Evolutionary conservation across 2,113 vertebrate species (phyloP).

Genomic region (Mastomys coucha): DNA sequence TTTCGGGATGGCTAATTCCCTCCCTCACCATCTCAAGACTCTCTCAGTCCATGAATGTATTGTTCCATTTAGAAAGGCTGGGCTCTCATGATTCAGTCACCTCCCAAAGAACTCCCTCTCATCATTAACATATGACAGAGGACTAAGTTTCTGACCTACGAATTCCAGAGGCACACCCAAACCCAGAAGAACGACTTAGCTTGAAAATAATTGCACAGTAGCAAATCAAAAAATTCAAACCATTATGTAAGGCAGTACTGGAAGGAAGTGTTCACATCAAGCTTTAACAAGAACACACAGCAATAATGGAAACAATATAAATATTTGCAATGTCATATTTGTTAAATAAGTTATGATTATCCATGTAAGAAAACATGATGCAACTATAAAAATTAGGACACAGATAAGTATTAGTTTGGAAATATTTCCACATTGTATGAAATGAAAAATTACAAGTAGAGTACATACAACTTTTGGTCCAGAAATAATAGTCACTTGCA

Average conservation of each 20-base stretch:
- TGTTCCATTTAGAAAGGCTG: neutral
- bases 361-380: neutral
- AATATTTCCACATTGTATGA: neutral
- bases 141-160: neutral
- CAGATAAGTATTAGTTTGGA: neutral
- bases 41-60: neutral
- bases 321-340: neutral
- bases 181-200: neutral
- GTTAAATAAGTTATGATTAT: neutral
- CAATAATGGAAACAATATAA: constrained; percentile 45
- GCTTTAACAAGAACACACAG: neutral
- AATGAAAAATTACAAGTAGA: neutral
- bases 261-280: neutral
- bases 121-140: constrained; percentile 21
- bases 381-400: constrained; percentile 9
- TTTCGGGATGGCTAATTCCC: neutral
- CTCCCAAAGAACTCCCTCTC: neutral
- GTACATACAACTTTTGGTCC: neutral
- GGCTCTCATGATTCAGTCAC: neutral
- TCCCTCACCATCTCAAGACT: neutral
- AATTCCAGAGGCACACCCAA: neutral
- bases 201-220: constrained; percentile 7
- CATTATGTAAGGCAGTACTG: neutral
- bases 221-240: neutral
- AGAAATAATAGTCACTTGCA: neutral